Percentiles rank a stretch among this genome's conserved stretches.
Evolutionary conservation across 2,888 invertebrate genomes (phyloP).

Genomic region (Lymantria monacha): DNA sequence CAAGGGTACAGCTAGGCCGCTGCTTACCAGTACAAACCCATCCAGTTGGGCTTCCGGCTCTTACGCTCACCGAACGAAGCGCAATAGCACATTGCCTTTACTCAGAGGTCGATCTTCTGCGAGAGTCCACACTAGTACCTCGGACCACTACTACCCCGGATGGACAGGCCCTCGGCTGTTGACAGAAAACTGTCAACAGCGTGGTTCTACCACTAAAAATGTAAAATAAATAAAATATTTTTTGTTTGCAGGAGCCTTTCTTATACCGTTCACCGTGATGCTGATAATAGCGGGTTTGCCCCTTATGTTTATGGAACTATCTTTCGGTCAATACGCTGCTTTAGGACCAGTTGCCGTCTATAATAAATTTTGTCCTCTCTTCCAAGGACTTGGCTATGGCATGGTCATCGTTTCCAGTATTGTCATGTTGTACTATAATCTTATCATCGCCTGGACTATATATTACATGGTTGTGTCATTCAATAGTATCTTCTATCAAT

Average conservation of each 20-base stretch:
- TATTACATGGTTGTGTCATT: conserved; percentile 86
- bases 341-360: conserved; percentile 90
- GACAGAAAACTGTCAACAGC: too few species aligned
- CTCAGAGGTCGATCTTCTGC: too few species aligned
- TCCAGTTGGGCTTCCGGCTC: too few species aligned
- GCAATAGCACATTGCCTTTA: too few species aligned
- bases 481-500: conserved; percentile 83
- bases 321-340: conserved; percentile 92
- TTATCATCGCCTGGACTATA: conserved; percentile 90
- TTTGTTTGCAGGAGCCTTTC: conserved; percentile 85
- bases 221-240: too few species aligned
- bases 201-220: too few species aligned
- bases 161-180: too few species aligned
- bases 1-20: too few species aligned
- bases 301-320: conserved; percentile 92
- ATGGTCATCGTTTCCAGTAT: conserved; percentile 89
- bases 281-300: conserved; percentile 90
- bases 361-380: conserved; percentile 89
- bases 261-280: conserved; percentile 92
- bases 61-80: too few species aligned
- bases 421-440: conserved; percentile 89
- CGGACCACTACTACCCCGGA: too few species aligned
- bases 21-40: too few species aligned
- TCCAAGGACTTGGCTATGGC: conserved; percentile 88
- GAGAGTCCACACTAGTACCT: too few species aligned